phyloP scores from a whole-genome alignment of 2,888 invertebrate genomes.

The Diogma glabrata region DNA sequence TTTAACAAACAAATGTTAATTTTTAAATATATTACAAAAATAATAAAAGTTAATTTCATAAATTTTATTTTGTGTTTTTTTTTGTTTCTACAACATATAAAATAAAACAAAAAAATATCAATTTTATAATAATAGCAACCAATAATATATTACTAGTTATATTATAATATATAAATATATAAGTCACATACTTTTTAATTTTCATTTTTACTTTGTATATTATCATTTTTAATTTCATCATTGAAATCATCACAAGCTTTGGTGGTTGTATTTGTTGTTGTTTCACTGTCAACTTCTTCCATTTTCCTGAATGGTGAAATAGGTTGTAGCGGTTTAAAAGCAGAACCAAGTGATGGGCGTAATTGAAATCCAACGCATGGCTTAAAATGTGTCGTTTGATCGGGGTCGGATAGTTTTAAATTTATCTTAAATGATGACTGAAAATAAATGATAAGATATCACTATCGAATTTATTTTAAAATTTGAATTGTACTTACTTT shows the following conservation, averaged over 20 bases:
- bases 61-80: conserved; percentile 1
- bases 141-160: too few species aligned
- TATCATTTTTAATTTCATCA: neutral
- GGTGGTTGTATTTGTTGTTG: neutral
- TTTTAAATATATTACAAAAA: neutral
- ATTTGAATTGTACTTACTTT: conserved; percentile 48
- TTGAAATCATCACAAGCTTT: neutral
- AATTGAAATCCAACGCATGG: conserved; percentile 62
- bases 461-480: neutral
- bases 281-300: neutral
- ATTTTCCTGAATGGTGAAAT: conserved; percentile 7
- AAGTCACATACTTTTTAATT: too few species aligned
- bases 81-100: conserved; percentile 2
- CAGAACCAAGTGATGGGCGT: conserved; percentile 67
- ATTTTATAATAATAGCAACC: too few species aligned
- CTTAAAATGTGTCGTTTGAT: conserved; percentile 34
- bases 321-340: conserved; percentile 52
- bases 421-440: conserved; percentile 18
- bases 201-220: conserved; percentile 5
- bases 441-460: too few species aligned
- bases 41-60: neutral
- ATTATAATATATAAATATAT: too few species aligned
- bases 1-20: neutral
- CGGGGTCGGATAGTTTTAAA: conserved; percentile 18
- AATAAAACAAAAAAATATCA: conserved; percentile 4